phyloP scores from a whole-genome alignment of 2,113 vertebrate genomes.

The Tachycineta bicolor region DNA sequence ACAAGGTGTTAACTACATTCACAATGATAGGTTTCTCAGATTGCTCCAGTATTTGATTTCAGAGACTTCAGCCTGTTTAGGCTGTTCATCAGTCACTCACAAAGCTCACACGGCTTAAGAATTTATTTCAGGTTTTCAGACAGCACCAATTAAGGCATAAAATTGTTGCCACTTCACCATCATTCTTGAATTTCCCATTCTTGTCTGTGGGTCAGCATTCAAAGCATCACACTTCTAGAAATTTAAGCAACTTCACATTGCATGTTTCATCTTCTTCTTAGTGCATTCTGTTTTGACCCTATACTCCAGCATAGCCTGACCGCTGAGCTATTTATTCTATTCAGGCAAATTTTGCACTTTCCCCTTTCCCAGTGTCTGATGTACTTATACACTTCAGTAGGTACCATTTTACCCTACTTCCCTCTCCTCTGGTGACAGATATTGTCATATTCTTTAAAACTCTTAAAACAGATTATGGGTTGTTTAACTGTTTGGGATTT shows the following conservation, averaged over 20 bases:
- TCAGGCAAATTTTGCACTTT: neutral
- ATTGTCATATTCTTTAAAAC: neutral
- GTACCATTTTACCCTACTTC: neutral
- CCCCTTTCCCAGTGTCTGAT: neutral
- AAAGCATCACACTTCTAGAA: constrained; percentile 57
- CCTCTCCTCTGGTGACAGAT: neutral
- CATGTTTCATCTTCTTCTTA: constrained; percentile 2
- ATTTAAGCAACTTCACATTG: constrained; percentile 15
- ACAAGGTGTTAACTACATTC: neutral
- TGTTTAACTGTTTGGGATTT: neutral
- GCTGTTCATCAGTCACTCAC: neutral
- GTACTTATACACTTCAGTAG: constrained; percentile 21
- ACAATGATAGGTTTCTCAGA: neutral
- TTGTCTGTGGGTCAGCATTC: neutral
- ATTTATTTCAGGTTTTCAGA: neutral
- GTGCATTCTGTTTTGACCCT: neutral
- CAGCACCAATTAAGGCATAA: neutral
- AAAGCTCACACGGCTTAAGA: neutral
- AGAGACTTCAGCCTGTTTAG: neutral
- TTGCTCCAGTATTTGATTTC: neutral
- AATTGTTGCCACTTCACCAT: neutral
- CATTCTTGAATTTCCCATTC: neutral
- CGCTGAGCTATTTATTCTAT: neutral
- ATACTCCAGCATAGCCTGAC: neutral
- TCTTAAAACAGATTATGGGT: neutral